phyloP scores from a whole-genome alignment of 1,140 invertebrate genomes.

The Brachionus asplanchnoidis region DNA sequence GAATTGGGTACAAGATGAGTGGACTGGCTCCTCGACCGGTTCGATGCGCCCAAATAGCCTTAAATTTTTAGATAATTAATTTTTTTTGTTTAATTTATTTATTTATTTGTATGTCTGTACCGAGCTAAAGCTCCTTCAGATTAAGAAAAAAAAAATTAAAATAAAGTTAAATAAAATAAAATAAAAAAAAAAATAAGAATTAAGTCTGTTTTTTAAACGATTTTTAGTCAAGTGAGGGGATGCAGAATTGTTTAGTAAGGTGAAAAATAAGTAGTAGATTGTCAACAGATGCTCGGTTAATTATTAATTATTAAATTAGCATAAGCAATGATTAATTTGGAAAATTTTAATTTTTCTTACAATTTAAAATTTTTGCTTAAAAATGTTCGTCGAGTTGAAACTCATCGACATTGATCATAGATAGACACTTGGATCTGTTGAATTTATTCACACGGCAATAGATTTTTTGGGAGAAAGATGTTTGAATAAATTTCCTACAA shows the following conservation, averaged over 20 bases:
- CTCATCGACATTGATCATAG: neutral
- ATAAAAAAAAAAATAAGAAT: too few species aligned
- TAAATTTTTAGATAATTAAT: neutral
- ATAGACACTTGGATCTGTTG: neutral
- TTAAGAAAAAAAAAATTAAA: too few species aligned
- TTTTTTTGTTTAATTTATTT: neutral
- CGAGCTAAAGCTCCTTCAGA: too few species aligned
- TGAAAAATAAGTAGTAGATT: neutral
- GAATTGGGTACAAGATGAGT: conserved; percentile 11
- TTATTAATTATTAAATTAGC: neutral
- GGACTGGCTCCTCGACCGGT: neutral
- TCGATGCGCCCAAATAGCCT: neutral
- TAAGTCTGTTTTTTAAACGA: neutral
- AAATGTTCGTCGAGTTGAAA: neutral
- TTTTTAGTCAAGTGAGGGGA: neutral
- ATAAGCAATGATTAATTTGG: neutral
- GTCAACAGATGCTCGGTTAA: neutral
- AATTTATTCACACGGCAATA: neutral
- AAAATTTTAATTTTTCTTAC: neutral
- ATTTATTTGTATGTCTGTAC: too few species aligned
- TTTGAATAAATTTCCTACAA: neutral
- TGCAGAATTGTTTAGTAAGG: neutral
- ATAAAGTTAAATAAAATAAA: too few species aligned
- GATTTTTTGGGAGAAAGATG: neutral
- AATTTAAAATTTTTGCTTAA: neutral